Evolutionary conservation across 2,797 vertebrate species (phyloP).

Genomic region (Pelodytes ibericus): DNA sequence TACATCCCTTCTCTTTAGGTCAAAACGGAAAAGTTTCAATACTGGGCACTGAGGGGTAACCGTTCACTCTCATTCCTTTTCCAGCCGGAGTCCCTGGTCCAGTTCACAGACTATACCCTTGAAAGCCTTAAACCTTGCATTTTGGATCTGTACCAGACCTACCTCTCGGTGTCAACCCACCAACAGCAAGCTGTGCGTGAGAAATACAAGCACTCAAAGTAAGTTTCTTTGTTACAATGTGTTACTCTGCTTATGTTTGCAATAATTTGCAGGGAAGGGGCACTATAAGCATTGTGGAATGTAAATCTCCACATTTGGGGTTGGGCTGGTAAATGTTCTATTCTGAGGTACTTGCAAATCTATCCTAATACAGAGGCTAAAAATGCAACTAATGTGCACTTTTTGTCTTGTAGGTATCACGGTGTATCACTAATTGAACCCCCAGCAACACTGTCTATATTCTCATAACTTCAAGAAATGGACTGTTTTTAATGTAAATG

Average conservation of each 20-base stretch:
- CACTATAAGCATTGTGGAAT: too few species aligned
- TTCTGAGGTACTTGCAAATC: too few species aligned
- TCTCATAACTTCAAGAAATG: constrained; percentile 64
- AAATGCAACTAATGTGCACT: neutral
- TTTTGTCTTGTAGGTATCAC: constrained; percentile 77
- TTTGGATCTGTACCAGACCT: constrained; percentile 84
- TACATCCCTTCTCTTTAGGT: too few species aligned
- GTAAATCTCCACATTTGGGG: too few species aligned
- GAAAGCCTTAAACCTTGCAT: constrained; percentile 88
- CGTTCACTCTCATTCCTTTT: neutral
- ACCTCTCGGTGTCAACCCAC: constrained; percentile 86
- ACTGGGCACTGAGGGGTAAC: too few species aligned
- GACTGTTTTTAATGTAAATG: constrained; percentile 59
- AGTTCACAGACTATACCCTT: constrained; percentile 83
- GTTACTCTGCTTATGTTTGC: too few species aligned
- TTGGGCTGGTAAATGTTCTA: too few species aligned
- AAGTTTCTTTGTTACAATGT: too few species aligned
- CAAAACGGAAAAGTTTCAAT: too few species aligned
- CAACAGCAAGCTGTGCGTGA: constrained; percentile 93
- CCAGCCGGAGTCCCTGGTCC: constrained; percentile 76
- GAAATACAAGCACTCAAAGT: constrained; percentile 94
- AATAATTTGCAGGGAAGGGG: too few species aligned
- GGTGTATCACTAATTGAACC: constrained; percentile 85
- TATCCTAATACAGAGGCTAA: too few species aligned
- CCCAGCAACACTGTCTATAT: constrained; percentile 80